Evolutionary conservation across 2,797 vertebrate genomes (phyloP), one percentile per base, ranked within the genome.

Genomic region (Pipistrellus pygmaeus): DNA sequence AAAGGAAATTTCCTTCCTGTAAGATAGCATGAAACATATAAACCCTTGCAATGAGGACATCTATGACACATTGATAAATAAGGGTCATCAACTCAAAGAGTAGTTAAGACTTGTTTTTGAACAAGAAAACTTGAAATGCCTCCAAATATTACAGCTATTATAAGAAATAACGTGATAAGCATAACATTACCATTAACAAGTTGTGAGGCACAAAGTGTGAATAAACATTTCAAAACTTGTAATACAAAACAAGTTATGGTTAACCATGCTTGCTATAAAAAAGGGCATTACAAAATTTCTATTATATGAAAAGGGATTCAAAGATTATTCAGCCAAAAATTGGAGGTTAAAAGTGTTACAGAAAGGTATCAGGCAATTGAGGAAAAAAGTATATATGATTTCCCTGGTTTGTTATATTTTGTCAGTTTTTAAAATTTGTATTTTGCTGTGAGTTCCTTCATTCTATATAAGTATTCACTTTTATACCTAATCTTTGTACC

Each of bases 181-280:
- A 76, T n/a, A 83, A 72, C 41, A 69, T 77, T 64, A 13, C 35
- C 18, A 66, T 48, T 46, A 93, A 91, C 41, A 92, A 92, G 48
- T 38, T 62, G 38, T 77, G 60, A 69, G 77, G 48, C 32, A 72
- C 73, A 91, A 84, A 12, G 27, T 60, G 57, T 60, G 57, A 60
- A 93, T 76, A 91, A 75, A 41, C 51, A 85, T 88, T 77, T 92
- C 46, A 66, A 88, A 96, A 75, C 46, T 57, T 41, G n/a, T 25
- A 71, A 75, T 75, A 69, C 8, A 14, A 64, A 93, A 92, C 46
- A 73, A 92, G 5, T 76, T 94, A 84, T 51, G 72, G 20, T 53
- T 71, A 84, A 46, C 68, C 21, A 32, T 15, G 10, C 9, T 86
- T 8, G 2, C 53, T 57, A 46, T 55, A 2, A 15, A 18, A 83